Base-by-base conservation (phyloP, 1,140 invertebrate species). In the Luehdorfia chinensis region DNA sequence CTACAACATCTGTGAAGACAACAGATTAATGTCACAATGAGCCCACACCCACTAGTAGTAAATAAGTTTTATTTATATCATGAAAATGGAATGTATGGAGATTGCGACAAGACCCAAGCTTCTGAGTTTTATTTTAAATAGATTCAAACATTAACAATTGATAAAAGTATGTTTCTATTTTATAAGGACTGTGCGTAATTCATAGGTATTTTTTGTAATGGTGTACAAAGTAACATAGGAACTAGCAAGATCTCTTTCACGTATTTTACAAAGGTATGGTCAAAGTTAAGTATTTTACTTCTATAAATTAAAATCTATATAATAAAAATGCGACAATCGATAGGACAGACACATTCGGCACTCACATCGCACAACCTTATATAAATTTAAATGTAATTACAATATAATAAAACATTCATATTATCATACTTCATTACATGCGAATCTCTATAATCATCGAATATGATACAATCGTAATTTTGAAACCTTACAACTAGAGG, bases 391-490 rank as follows among this genome's bases (percentile, higher is more conserved):
- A 75, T 58, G 71, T 72, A 73, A 70, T 72, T 72, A 66, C 59
- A 75, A 60, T 67, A 73, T 59, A 55, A 69, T 60, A 68, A 75
- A 79, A 71, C 72, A 73, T 74, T 59, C 66, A 70, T 59, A 71
- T 63, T 57, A 69, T 57, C 61, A 67, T 66, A 67, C 46, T 45
- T 46, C 61, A 21, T 57, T 58, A 73, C 58, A 66, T 66, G 69
- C 63, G 54, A 69, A 61, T 57, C 50, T 54, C 59, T 50, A 53
- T 53, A 59, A 65, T 56, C 57, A 63, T 67, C 50, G 57, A 65
- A 66, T 74, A 77, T 70, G 54, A 66, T 79, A 83, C 75, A 74
- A 69, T 73, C 60, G 74, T 66, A 83, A 79, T 79, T 78, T 84
- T 69, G 77, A 84, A 79, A 74, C 53, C 77, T 81, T 80, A 84